These are phyloP conservation scores for Pelmatolapia mariae DNA, from an alignment of 2,113 vertebrate genomes.

Conservation along the genomic window DNA sequence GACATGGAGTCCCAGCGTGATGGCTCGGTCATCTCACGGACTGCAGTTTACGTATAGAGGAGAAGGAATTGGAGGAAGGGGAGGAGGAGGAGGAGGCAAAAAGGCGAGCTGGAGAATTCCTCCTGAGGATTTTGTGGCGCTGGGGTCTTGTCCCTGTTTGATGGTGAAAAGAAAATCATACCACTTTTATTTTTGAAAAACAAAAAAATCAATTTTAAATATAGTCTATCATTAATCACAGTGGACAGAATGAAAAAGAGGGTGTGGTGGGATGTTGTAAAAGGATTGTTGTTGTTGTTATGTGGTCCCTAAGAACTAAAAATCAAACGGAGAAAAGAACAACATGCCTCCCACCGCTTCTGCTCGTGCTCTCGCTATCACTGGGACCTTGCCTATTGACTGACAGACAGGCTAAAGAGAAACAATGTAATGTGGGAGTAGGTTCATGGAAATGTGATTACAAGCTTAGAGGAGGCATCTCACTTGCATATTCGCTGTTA, in stretches of 20 bases:
- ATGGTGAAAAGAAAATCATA: conserved; percentile 34
- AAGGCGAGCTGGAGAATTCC: conserved; percentile 2
- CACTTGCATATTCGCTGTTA: conserved; percentile 40
- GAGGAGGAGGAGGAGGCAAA: conserved; percentile 29
- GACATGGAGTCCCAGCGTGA: conserved; percentile 91
- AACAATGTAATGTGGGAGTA: conserved; percentile 14
- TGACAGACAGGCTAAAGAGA: conserved; percentile 30
- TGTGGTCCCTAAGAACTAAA: conserved; percentile 14
- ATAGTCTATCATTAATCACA: conserved; percentile 46
- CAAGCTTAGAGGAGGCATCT: conserved; percentile 1
- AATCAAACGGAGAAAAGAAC: conserved; percentile 33
- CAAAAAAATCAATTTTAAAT: conserved; percentile 49
- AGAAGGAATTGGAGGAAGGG: not conserved
- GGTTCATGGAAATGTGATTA: conserved; percentile 17
- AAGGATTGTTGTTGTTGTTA: not conserved
- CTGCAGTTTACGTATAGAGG: conserved; percentile 84
- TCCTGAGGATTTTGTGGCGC: conserved; percentile 19
- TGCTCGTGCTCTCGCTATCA: conserved; percentile 21
- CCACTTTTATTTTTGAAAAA: conserved; percentile 59
- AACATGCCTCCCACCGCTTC: conserved; percentile 27
- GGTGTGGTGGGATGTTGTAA: not conserved
- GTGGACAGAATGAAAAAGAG: conserved; percentile 14
- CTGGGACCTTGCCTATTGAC: conserved; percentile 50
- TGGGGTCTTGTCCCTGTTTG: not conserved
- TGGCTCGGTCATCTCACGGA: conserved; percentile 86